These are phyloP conservation scores for Homarus gammarus DNA, from an alignment of 2,888 invertebrate genomes.

Conservation along the genomic window DNA sequence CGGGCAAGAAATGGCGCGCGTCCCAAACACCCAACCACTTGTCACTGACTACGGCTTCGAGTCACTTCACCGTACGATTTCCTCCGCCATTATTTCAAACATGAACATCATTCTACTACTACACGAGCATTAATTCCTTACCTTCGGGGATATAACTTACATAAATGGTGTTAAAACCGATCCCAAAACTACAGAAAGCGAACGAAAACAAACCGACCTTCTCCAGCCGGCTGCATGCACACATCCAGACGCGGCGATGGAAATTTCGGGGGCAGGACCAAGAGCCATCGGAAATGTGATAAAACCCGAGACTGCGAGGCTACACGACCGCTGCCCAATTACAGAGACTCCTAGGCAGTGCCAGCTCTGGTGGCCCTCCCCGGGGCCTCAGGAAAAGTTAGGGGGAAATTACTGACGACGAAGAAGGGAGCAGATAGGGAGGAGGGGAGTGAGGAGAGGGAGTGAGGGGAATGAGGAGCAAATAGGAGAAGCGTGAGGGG, in stretches of 20 bases:
- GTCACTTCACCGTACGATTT: too few species aligned
- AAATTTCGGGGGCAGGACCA: slow-evolving; percentile 71
- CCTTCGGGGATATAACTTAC: too few species aligned
- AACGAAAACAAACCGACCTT: not conserved
- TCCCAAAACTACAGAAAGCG: not conserved
- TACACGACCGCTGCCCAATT: slow-evolving; percentile 69
- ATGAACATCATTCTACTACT: too few species aligned
- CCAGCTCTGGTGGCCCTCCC: slow-evolving; percentile 38
- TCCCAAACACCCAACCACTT: slow-evolving; percentile 37
- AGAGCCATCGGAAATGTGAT: slow-evolving; percentile 72
- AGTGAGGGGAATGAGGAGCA: slow-evolving; percentile 16
- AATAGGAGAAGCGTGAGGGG: not conserved
- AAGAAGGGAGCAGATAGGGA: slow-evolving; percentile 41
- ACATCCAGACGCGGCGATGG: slow-evolving; percentile 56
- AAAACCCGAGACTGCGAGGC: slow-evolving; percentile 69
- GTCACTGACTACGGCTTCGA: slow-evolving; percentile 56
- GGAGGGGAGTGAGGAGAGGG: too few species aligned
- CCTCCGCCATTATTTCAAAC: too few species aligned
- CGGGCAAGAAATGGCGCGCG: slow-evolving; percentile 71
- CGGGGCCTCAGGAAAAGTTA: slow-evolving; percentile 64
- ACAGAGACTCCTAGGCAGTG: slow-evolving; percentile 63
- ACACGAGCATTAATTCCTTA: too few species aligned
- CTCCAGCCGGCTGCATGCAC: slow-evolving; percentile 10
- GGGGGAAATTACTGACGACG: slow-evolving; percentile 70
- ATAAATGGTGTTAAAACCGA: not conserved